Percentiles rank a stretch among this genome's conserved stretches.
These are phyloP conservation scores for Eucriotettix oculatus DNA, from an alignment of 2,888 invertebrate genomes.

Conservation along the genomic window DNA sequence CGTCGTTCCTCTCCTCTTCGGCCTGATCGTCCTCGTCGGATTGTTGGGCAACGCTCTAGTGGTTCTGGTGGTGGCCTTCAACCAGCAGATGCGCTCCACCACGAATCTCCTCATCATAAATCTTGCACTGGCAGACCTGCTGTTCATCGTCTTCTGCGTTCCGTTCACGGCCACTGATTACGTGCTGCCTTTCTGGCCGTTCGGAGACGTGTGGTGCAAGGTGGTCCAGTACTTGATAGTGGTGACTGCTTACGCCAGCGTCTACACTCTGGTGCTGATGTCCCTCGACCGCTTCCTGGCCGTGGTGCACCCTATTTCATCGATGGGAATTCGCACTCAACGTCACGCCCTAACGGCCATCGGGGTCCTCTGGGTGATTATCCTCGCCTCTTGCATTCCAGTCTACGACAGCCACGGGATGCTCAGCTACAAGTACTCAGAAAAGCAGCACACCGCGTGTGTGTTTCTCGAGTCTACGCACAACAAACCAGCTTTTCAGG, in stretches of 20 bases:
- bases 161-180: conserved; percentile 88
- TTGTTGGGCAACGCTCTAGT: conserved; percentile 77
- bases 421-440: conserved; percentile 44
- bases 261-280: conserved; percentile 88
- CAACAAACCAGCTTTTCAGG: conserved; percentile 21
- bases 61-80: conserved; percentile 71
- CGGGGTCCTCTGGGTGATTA: conserved; percentile 62
- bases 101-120: conserved; percentile 86
- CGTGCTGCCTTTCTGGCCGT: conserved; percentile 75
- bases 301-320: conserved; percentile 81
- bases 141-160: conserved; percentile 85
- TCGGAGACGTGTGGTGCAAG: conserved; percentile 41
- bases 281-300: conserved; percentile 82
- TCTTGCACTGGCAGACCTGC: conserved; percentile 73
- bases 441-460: conserved; percentile 48
- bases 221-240: conserved; percentile 75
- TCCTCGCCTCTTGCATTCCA: conserved; percentile 60
- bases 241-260: conserved; percentile 83
- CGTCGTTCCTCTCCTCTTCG: conserved; percentile 68
- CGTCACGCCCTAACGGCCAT: conserved; percentile 66
- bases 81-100: conserved; percentile 83
- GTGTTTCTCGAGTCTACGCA: conserved; percentile 37
- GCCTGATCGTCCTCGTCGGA: conserved; percentile 73
- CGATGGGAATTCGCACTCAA: conserved; percentile 71
- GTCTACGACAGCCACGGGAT: conserved; percentile 63